Base-by-base conservation (phyloP, 2,797 vertebrate species). In the Synaphobranchus kaupii region DNA sequence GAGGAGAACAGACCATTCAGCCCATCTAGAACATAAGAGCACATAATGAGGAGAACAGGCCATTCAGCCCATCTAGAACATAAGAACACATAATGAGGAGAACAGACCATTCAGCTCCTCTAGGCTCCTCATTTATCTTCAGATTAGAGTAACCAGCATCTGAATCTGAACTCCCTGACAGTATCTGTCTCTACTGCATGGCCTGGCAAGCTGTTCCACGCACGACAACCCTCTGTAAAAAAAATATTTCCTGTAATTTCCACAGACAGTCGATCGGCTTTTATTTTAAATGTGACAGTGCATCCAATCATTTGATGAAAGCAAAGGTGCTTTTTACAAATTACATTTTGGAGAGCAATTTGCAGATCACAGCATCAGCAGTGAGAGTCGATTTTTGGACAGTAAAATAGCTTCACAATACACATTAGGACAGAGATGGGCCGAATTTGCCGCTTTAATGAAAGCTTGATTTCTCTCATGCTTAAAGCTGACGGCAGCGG, bases 261-360 rank as follows among this genome's bases (percentile, higher is more conserved):
- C 68, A 13, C 68, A 12, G 68, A 31, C 68, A 73, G 28, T 15
- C 13, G 68, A 44, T 76, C 34, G 73, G 34, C 73, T 76, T 44
- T 76, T 20, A 76, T 44, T 83, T 22, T 83, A 83, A 54, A 83
- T 54, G 54, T 83, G 50, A 83, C 82, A 54, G 48, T 56, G 54
- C 25, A 54, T 52, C 73, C 73, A 76, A 47, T 76, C 34, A 34
- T 44, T 0, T 44, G 73, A 76, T 44, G 7, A 76, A 76, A 44
- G 34, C 73, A 20, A 20, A 76, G 73, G 73, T 76, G 15, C 73
- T 76, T 44, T 76, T 39, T 73, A 73, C 22, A 73, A 44, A 44
- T 76, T 20, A 76, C 73, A 76, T 76, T 76, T 44, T 34, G 34
- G 31, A 39, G 73, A 15, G 15, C 73, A 44, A 34, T 76, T 76